Base-by-base conservation (phyloP, 2,797 vertebrate genomes). In the Tokudaia tokunoshimensis region DNA sequence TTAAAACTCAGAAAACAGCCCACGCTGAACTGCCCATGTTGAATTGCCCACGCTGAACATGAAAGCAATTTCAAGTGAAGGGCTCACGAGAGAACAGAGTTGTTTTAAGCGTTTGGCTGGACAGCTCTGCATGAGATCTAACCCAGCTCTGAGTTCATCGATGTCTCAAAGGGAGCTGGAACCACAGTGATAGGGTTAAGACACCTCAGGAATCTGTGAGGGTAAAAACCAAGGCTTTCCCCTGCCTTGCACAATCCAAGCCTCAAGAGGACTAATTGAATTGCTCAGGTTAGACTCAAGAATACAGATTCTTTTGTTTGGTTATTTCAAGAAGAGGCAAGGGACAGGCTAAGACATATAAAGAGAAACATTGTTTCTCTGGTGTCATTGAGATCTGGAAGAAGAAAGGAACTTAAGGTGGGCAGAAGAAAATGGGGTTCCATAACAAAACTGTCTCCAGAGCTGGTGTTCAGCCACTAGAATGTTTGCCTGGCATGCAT, bases 1-100 rank as follows among this genome's bases (percentile, higher is more conserved):
- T 89, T 90, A 89, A 91, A 95, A 89, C 63, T 89, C 86, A 65
- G 13, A 65, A 6, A 41, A 31, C 67, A 84, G 41, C 76, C 74
- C 19, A 81, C 6, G 2, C 6, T 84, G 81, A 67, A 87, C 75
- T 57, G 55, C 15, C 19, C 9, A 6, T 41, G 41, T 41, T 41
- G 41, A 41, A 41, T 41, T 41, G 41, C 59, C 6, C 59, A 34
- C 7, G 2, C 6, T 85, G 82, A 70, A 90, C 59, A 85, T 41
- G 1, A 22, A 82, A 91, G 80, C 29, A 47, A 41, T 37, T 95
- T 63, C 26, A 52, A 20, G 20, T 19, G 10, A 1, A 52, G 72
- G 78, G 13, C 63, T 85, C 24, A 22, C 37, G 55, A 50, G 20
- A 84, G 31, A 79, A 90, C 24, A 70, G 31, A 50, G 6, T 3